A percentile compares a stretch with the other conserved stretches of the same genome.
Conservation (phyloP, 2,113 vertebrate species). For the Erythrocercus mccallii region DNA sequence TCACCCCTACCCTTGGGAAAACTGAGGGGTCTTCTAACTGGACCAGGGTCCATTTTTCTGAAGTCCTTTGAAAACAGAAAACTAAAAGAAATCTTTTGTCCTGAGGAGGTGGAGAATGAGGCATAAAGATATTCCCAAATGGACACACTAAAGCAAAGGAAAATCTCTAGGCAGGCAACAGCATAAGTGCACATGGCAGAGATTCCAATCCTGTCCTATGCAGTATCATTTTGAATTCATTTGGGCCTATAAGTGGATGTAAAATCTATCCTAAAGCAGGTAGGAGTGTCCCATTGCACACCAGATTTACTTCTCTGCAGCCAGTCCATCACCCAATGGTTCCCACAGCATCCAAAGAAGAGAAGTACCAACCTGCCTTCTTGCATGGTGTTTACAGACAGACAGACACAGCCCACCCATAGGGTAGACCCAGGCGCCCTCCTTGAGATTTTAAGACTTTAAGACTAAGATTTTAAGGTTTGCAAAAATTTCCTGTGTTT, state of each 20-base stretch:
- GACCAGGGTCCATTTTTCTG: background rate
- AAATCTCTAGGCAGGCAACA: background rate
- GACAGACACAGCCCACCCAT: background rate
- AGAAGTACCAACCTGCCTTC: background rate
- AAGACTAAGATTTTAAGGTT: background rate
- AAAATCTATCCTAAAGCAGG: background rate
- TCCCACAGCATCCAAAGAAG: background rate
- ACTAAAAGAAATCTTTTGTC: background rate
- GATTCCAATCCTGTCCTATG: background rate
- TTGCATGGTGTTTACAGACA: accelerated
- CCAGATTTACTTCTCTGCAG: background rate
- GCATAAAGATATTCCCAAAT: background rate
- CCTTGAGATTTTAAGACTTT: background rate
- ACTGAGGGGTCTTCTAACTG: background rate
- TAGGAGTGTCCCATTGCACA: background rate
- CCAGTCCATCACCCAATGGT: background rate
- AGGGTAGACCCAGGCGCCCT: background rate
- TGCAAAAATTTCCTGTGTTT: background rate
- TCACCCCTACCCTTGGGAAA: background rate
- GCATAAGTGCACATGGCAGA: accelerated
- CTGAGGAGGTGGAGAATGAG: background rate
- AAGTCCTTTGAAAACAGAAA: background rate
- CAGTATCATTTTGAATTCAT: background rate
- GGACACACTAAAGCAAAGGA: background rate
- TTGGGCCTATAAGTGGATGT: background rate